These are phyloP conservation scores for cattle (Bos taurus) DNA, from an alignment of 2,113 vertebrate genomes.

Conservation along the genomic window ARS-UCD2.0 NC_037357.1:79934001-79934500, in stretches of 20 bases:
- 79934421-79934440: not conserved
- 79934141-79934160: not conserved
- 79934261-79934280: not conserved
- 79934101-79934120: not conserved
- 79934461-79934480: not conserved
- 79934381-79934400: not conserved
- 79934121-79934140: not conserved
- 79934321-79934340: slow-evolving; percentile 8
- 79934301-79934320: not conserved
- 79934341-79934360: not conserved
- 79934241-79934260: not conserved
- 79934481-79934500: not conserved
- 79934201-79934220: not conserved
- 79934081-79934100: not conserved
- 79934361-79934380: slow-evolving; percentile 9
- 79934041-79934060: not conserved
- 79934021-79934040: not conserved
- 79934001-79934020: not conserved
- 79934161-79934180: not conserved
- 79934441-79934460: not conserved
- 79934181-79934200: not conserved
- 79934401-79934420: not conserved
- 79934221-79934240: not conserved
- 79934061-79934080: not conserved
- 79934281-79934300: slow-evolving; percentile 1